A percentile compares a stretch with the other conserved stretches of the same genome.
Evolutionary conservation across 2,888 invertebrate genomes (phyloP).

Genomic region (Hermodice carunculata): DNA sequence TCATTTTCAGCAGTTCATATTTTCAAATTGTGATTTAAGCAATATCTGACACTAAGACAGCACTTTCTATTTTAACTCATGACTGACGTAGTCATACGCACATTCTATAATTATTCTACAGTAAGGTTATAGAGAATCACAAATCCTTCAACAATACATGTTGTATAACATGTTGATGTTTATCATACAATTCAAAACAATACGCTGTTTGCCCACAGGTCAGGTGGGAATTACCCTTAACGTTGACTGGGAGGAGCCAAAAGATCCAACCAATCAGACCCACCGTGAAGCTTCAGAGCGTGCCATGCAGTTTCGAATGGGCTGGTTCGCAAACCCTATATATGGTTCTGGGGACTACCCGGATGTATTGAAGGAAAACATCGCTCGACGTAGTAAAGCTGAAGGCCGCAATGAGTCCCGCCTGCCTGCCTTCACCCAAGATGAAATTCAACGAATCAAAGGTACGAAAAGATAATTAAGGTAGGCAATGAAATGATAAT

Average conservation of each 20-base stretch:
- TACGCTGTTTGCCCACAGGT: conserved; percentile 24
- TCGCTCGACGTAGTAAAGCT: not conserved
- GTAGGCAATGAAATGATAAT: too few relatives aligned
- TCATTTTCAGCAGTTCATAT: too few relatives aligned
- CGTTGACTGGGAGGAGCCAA: conserved; percentile 40
- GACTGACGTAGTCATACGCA: not conserved
- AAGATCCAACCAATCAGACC: conserved; percentile 19
- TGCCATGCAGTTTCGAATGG: conserved; percentile 43
- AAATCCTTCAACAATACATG: not conserved
- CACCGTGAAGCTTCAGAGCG: conserved; percentile 35
- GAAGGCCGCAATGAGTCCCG: too few relatives aligned
- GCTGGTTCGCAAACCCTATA: conserved; percentile 64
- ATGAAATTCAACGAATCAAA: conserved; percentile 50
- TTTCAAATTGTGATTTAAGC: too few relatives aligned
- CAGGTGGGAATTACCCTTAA: conserved; percentile 37
- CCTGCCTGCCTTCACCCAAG: conserved; percentile 60
- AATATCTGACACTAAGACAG: not conserved
- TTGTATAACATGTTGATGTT: not conserved
- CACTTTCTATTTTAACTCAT: not conserved
- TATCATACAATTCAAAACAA: not conserved
- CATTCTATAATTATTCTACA: not conserved
- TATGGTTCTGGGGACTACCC: conserved; percentile 54
- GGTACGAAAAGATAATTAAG: too few relatives aligned
- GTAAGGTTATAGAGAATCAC: not conserved
- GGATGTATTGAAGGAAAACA: conserved; percentile 21